Percentiles rank a stretch among this genome's conserved stretches.
These are phyloP conservation scores for Phoenicopterus ruber DNA, from an alignment of 2,113 vertebrate species.

Conservation along the genomic window DNA sequence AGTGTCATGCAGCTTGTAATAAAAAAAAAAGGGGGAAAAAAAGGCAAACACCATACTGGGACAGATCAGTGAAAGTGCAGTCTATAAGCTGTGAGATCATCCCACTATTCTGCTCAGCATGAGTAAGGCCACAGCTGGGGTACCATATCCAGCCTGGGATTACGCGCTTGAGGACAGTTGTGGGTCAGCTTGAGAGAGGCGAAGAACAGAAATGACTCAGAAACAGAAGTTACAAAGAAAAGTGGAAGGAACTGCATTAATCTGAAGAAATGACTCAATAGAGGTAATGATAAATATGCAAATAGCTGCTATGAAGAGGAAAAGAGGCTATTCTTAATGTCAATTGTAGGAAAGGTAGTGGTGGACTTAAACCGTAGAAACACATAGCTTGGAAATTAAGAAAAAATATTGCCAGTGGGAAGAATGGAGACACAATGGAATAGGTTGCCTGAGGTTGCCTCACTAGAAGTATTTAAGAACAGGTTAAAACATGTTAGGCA, in stretches of 20 bases:
- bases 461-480: background rate
- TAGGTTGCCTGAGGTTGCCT: background rate
- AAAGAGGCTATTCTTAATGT: background rate
- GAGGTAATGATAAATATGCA: background rate
- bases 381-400: background rate
- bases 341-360: background rate
- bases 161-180: background rate
- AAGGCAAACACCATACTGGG: background rate
- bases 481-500: background rate
- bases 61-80: background rate
- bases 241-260: background rate
- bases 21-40: background rate
- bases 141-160: background rate
- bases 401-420: background rate
- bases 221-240: background rate
- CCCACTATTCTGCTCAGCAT: background rate
- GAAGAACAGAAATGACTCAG: background rate
- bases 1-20: background rate
- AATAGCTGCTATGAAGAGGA: background rate
- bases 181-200: background rate
- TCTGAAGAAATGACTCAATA: background rate
- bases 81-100: conserved; percentile 3
- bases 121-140: background rate
- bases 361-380: background rate
- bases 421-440: background rate